Evolutionary conservation across 2,113 vertebrate genomes (phyloP).

Genomic region (Eubucco bourcierii): DNA sequence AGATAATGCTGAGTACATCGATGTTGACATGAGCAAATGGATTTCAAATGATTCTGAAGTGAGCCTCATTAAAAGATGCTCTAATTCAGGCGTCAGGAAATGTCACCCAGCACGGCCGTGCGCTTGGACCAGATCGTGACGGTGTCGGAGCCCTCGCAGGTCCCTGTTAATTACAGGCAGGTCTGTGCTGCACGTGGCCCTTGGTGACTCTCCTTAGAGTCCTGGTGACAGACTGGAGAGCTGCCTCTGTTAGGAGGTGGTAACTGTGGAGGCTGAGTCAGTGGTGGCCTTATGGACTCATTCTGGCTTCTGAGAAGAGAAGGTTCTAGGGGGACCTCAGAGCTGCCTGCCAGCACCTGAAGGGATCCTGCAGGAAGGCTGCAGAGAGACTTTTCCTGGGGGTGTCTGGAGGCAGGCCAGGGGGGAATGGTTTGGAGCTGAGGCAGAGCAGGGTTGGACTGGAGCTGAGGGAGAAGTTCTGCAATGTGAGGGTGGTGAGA

Average conservation of each 20-base stretch:
- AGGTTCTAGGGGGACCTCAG: too few species aligned
- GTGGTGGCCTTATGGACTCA: neutral
- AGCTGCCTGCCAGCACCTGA: too few species aligned
- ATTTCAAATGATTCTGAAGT: constrained; percentile 77
- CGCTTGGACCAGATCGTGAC: neutral
- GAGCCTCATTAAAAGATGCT: constrained; percentile 77
- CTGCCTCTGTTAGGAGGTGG: neutral
- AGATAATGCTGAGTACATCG: constrained; percentile 79
- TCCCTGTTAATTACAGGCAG: neutral
- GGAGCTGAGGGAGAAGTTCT: too few species aligned
- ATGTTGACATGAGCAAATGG: constrained; percentile 83
- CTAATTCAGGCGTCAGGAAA: constrained; percentile 76
- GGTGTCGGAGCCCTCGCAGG: neutral
- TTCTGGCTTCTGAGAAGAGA: neutral
- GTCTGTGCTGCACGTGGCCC: rapidly evolving
- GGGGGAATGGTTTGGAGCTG: too few species aligned
- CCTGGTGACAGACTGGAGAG: neutral
- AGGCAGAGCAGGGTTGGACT: too few species aligned
- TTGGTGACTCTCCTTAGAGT: rapidly evolving
- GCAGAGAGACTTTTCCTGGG: too few species aligned
- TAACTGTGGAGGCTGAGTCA: neutral
- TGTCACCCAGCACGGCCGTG: constrained; percentile 24
- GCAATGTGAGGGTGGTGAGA: too few species aligned
- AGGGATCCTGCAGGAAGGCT: too few species aligned
- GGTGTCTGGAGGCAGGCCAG: too few species aligned